phyloP scores from a whole-genome alignment of 2,888 invertebrate species.

The Odontocolon sp. region DNA sequence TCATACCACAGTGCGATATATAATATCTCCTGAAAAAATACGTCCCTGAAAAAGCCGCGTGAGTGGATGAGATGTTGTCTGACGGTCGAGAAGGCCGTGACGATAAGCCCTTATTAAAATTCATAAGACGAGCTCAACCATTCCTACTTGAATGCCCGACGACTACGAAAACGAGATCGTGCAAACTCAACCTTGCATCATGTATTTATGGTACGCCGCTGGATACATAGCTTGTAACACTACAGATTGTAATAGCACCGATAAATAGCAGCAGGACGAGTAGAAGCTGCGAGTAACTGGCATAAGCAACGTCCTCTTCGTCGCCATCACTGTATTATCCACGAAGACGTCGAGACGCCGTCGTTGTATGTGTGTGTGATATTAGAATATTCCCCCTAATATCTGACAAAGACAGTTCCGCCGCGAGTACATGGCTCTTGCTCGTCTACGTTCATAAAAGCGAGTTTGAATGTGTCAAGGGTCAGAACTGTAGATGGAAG shows the following conservation, averaged over 20 bases:
- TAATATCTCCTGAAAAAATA: too few species aligned
- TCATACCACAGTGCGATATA: too few species aligned
- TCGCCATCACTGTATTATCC: neutral
- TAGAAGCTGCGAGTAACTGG: constrained; percentile 27
- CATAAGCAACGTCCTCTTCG: constrained; percentile 6
- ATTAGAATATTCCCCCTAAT: constrained; percentile 10
- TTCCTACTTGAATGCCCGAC: constrained; percentile 68
- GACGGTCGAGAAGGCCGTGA: constrained; percentile 61
- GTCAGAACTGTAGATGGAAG: too few species aligned
- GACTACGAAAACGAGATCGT: constrained; percentile 31
- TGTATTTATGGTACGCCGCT: constrained; percentile 69
- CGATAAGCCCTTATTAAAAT: constrained; percentile 73
- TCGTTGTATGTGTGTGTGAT: neutral
- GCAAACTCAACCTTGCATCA: constrained; percentile 62
- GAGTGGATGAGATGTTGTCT: neutral
- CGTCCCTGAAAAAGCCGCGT: neutral
- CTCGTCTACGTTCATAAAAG: neutral
- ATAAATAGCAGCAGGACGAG: neutral
- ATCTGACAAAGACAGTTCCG: neutral
- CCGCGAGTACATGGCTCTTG: neutral
- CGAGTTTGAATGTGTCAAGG: neutral
- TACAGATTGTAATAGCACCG: neutral
- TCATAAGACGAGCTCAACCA: constrained; percentile 70
- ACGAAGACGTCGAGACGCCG: too few species aligned
- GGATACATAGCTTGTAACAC: constrained; percentile 25